phyloP scores from a whole-genome alignment of 2,888 invertebrate species.

The Achlya flavicornis region DNA sequence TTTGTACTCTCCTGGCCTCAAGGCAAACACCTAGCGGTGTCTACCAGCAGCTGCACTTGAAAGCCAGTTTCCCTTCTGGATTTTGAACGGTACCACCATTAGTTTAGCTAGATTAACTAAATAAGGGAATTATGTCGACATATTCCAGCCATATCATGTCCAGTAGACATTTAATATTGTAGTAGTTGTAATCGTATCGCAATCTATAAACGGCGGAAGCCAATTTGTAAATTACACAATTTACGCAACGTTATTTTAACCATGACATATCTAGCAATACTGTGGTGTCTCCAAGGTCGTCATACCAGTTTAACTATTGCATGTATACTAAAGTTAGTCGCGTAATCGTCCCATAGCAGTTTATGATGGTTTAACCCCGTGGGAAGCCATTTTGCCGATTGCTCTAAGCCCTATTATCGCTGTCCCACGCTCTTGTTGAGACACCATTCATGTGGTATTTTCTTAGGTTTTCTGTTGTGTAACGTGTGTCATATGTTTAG shows the following conservation, averaged over 20 bases:
- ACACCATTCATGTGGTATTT: constrained; percentile 16
- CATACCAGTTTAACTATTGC: neutral
- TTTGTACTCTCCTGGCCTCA: too few relatives aligned
- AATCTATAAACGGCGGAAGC: neutral
- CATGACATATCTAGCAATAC: neutral
- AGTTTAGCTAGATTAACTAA: too few relatives aligned
- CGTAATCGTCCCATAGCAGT: constrained; percentile 18
- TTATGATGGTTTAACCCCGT: constrained; percentile 18
- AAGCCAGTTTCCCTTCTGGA: too few relatives aligned
- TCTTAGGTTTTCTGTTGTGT: constrained; percentile 20
- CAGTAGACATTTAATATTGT: too few relatives aligned
- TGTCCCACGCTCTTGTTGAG: constrained; percentile 41
- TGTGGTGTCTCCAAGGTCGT: neutral
- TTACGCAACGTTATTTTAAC: neutral
- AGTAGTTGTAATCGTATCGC: too few relatives aligned
- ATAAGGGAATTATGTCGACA: too few relatives aligned
- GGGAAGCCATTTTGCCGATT: constrained; percentile 18
- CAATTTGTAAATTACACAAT: neutral
- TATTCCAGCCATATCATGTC: too few relatives aligned
- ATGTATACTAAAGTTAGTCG: neutral
- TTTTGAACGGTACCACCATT: too few relatives aligned
- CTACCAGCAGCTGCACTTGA: too few relatives aligned
- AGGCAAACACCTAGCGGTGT: too few relatives aligned
- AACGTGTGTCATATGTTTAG: constrained; percentile 13
- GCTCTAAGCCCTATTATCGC: constrained; percentile 27